These are phyloP conservation scores for Aleiodes sp. DNA, from an alignment of 1,140 invertebrate genomes.

Conservation along the genomic window DNA sequence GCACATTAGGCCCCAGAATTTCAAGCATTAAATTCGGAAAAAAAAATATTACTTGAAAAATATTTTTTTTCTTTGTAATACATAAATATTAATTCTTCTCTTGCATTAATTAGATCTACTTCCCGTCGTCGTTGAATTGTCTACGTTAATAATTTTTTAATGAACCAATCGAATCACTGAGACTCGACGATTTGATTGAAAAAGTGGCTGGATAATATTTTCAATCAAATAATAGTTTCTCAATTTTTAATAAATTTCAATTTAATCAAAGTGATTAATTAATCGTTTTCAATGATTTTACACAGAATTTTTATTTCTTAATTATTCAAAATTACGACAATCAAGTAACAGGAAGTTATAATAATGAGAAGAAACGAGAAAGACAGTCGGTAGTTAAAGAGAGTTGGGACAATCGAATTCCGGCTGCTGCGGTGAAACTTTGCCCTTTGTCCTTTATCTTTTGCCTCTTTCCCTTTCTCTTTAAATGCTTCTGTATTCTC, in stretches of 20 bases:
- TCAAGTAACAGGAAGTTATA: not conserved
- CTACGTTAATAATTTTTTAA: too few relatives aligned
- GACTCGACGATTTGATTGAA: slow-evolving; percentile 40
- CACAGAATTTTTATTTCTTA: too few relatives aligned
- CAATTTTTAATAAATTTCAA: not conserved
- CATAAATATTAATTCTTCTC: not conserved
- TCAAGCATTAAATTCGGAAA: not conserved
- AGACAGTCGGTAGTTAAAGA: not conserved
- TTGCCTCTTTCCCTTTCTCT: not conserved
- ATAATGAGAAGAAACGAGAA: not conserved
- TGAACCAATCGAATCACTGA: not conserved
- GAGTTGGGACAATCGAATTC: not conserved
- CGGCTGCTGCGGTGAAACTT: not conserved
- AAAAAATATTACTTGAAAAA: not conserved
- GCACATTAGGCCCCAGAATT: not conserved
- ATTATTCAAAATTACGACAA: too few relatives aligned
- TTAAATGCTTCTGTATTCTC: not conserved
- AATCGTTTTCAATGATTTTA: too few relatives aligned
- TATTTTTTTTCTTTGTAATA: not conserved
- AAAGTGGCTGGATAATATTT: slow-evolving; percentile 50
- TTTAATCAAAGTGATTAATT: not conserved
- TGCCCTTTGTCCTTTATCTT: not conserved
- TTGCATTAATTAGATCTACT: not conserved
- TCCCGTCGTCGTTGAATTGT: not conserved
- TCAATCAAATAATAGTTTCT: slow-evolving; percentile 37